Evolutionary conservation across 2,113 vertebrate species (phyloP).

Genomic region (Strigops habroptila): DNA sequence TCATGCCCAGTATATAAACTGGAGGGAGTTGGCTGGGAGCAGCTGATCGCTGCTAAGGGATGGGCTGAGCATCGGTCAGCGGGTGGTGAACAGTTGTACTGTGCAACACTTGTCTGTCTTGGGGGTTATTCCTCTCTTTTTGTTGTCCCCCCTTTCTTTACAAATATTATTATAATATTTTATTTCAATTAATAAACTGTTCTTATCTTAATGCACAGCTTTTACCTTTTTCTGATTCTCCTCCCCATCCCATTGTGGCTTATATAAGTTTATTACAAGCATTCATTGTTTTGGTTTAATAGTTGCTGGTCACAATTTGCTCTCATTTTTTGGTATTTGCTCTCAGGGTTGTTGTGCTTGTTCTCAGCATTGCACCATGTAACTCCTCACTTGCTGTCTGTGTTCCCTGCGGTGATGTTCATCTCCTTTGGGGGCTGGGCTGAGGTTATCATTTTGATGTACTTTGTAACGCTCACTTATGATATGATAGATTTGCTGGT

Average conservation of each 20-base stretch:
- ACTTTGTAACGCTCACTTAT: background rate
- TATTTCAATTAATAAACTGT: background rate
- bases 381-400: background rate
- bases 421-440: background rate
- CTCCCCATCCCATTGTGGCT: background rate
- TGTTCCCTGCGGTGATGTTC: background rate
- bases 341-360: background rate
- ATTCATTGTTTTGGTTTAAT: background rate
- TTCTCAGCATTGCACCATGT: background rate
- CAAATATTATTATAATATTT: background rate
- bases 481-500: background rate
- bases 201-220: background rate
- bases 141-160: background rate
- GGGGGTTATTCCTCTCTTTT: background rate
- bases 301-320: background rate
- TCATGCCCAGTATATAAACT: background rate
- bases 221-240: background rate
- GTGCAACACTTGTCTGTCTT: background rate
- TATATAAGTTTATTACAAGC: background rate
- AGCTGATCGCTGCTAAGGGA: background rate
- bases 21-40: background rate
- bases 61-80: background rate
- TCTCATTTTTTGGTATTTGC: background rate
- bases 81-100: background rate
- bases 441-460: background rate